phyloP scores from a whole-genome alignment of 1,140 invertebrate genomes.

The Conopomorpha cramerella region DNA sequence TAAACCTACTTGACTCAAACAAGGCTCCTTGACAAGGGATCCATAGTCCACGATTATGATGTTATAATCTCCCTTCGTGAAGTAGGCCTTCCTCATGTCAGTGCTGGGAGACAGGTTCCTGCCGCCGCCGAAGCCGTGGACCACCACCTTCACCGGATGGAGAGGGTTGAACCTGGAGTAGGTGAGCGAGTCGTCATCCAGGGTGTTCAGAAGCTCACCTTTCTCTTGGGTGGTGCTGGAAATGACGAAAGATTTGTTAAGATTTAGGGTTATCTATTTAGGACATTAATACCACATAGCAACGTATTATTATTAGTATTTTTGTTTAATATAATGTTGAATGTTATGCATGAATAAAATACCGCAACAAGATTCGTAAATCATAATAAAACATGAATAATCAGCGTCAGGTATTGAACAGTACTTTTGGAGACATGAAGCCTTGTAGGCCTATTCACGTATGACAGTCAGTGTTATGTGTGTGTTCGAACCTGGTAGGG shows the following conservation, averaged over 20 bases:
- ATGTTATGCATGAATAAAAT: too few species aligned
- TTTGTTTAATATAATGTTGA: too few species aligned
- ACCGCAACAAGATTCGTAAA: too few species aligned
- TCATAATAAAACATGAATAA: too few species aligned
- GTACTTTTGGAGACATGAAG: too few species aligned
- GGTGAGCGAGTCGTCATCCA: conserved; percentile 69
- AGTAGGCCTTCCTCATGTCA: conserved; percentile 80
- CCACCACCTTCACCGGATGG: conserved; percentile 79
- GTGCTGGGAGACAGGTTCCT: conserved; percentile 78
- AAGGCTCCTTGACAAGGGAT: conserved; percentile 79
- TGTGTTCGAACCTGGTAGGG: too few species aligned
- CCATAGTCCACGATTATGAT: conserved; percentile 87
- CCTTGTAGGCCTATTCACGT: too few species aligned
- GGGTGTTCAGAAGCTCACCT: conserved; percentile 72
- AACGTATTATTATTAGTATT: too few species aligned
- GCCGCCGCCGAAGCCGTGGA: conserved; percentile 83
- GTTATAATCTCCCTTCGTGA: conserved; percentile 78
- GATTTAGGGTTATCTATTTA: too few species aligned
- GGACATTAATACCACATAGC: too few species aligned
- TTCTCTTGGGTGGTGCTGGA: conserved; percentile 74
- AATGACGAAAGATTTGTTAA: conserved; percentile 5
- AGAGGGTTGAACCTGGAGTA: conserved; percentile 72
- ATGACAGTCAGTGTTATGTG: too few species aligned
- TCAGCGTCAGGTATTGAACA: too few species aligned
- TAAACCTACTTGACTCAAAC: conserved; percentile 65